Conservation (phyloP, 2,888 invertebrate species). For the Eristalis tenax region DNA sequence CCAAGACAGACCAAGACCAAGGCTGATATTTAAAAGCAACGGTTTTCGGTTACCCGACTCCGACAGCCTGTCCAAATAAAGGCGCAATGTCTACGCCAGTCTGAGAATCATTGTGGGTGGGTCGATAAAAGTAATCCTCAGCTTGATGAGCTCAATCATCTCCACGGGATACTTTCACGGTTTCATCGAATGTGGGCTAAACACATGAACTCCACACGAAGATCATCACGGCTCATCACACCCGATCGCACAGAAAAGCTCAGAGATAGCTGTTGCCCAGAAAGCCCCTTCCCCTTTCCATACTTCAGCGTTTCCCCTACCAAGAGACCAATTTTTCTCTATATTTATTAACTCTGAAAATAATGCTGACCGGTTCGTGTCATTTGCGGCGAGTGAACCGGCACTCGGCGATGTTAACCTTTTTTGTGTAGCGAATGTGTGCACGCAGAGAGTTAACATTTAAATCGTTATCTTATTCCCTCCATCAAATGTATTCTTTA, state of each 20-base stretch:
- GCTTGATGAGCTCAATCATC: slow-evolving; percentile 22
- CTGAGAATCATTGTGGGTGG: slow-evolving; percentile 13
- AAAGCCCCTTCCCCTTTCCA: neutral
- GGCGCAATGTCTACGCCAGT: neutral
- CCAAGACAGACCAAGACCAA: neutral
- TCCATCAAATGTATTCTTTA: slow-evolving; percentile 2
- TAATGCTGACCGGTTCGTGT: neutral
- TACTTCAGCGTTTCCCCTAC: neutral
- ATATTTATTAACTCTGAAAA: slow-evolving; percentile 3
- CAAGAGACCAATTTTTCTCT: neutral
- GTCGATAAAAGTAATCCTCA: slow-evolving; percentile 2
- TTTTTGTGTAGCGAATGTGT: slow-evolving; percentile 11
- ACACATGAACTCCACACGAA: slow-evolving; percentile 10
- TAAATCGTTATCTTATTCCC: neutral
- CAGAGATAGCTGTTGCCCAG: neutral
- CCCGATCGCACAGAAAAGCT: neutral
- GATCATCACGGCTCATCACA: neutral
- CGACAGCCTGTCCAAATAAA: neutral
- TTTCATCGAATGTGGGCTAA: slow-evolving; percentile 11
- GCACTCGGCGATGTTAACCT: neutral
- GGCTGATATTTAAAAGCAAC: neutral
- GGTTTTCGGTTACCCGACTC: neutral
- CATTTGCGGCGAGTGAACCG: slow-evolving; percentile 2
- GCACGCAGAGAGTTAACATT: slow-evolving; percentile 15
- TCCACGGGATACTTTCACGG: slow-evolving; percentile 10